phyloP scores from a whole-genome alignment of 2,888 invertebrate species.

The Drepana falcataria region DNA sequence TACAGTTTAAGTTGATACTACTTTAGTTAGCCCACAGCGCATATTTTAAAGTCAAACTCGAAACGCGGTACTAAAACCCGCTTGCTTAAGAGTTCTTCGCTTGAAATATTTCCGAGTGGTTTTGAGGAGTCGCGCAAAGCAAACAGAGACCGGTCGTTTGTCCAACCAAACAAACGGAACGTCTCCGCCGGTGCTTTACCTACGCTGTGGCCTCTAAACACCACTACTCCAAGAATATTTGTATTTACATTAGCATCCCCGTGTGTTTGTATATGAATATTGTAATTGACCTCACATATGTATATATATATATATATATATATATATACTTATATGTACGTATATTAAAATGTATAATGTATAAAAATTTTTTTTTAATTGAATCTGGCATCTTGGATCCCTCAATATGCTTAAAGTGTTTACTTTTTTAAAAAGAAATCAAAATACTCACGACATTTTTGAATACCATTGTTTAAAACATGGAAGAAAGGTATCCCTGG shows the following conservation, averaged over 20 bases:
- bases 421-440: constrained; percentile 30
- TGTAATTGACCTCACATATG: constrained; percentile 46
- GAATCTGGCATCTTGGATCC: constrained; percentile 1
- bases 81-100: constrained; percentile 50
- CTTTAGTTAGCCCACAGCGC: constrained; percentile 3
- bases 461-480: constrained; percentile 55
- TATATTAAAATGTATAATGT: constrained; percentile 12
- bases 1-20: not conserved
- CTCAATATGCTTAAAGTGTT: not conserved
- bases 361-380: constrained; percentile 9
- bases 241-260: constrained; percentile 59
- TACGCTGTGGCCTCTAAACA: constrained; percentile 47
- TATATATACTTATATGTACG: constrained; percentile 4
- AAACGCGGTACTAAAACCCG: constrained; percentile 26
- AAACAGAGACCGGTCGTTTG: constrained; percentile 74
- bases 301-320: no score
- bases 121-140: constrained; percentile 56
- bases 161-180: constrained; percentile 62
- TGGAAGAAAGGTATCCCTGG: constrained; percentile 56
- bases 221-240: constrained; percentile 52
- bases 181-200: constrained; percentile 38
- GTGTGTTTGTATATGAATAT: constrained; percentile 60
- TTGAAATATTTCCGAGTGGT: constrained; percentile 68
- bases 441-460: constrained; percentile 44
- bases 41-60: constrained; percentile 10